Base-by-base conservation (phyloP, 1,140 invertebrate species). In the Tetramorium simillimum region DNA sequence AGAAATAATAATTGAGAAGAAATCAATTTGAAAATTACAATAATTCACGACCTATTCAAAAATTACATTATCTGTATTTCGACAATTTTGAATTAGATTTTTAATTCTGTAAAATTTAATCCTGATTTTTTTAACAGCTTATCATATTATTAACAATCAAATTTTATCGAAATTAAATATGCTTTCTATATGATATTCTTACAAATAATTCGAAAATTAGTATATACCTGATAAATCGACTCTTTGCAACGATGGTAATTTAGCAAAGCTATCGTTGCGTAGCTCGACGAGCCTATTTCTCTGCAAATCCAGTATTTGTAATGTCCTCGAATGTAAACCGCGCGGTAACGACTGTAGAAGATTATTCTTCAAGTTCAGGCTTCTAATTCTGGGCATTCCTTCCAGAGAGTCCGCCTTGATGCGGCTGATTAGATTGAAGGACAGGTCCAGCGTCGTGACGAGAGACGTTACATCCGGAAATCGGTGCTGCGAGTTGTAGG, bases 341-440 rank as follows among this genome's bases (percentile, higher is more conserved):
- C 33, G 63, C 6, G 94, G 92, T 80, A 95, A 80, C 18, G 53
- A 51, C 72, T 93, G 89, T 7, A 95, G 63, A 33, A 85, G 58
- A 85, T 95, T 95, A 21, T 93, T 84, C 37, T 89, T 96, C 49
- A 97, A 93, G 89, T 96, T 96, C 1, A 97, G 92, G 85, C 94
- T 95, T 3, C 93, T 95, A 18, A 97, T 87, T 16, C 95, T 95
- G 21, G 96, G 95, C 92, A 96, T 96, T 87, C 95, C 94, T 16
- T 93, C 88, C 51, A 97, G 94, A 40, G 95, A 94, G 40, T 96
- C 95, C 85, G 95, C 93, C 60, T 96, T 95, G 80, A 97, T 88
- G 2, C 91, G 87, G 1, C 94, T 95, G 73, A 97, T 96, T 87
- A 96, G 95, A 92, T 97, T 97, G 89, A 95, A 96, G 0, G 97